Conservation (phyloP, 2,113 vertebrate genomes). For the Vulpes vulpes region DNA sequence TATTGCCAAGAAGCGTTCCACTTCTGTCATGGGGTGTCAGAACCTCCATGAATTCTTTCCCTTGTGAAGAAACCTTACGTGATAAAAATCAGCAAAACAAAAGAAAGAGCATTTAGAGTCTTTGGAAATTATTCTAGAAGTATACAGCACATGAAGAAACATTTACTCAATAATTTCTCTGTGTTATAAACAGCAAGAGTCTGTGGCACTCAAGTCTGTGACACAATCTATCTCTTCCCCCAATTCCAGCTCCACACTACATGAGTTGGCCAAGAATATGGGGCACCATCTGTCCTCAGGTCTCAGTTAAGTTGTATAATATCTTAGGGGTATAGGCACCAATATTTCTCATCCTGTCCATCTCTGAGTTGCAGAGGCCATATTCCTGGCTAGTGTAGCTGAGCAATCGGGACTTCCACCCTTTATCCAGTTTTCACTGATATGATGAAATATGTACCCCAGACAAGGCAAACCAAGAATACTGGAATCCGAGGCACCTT, state of each 20-base stretch:
- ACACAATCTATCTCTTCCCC: accelerated
- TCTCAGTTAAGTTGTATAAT: not conserved
- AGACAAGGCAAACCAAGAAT: too few relatives aligned
- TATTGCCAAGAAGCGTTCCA: not conserved
- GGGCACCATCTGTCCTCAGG: not conserved
- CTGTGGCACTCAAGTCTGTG: not conserved
- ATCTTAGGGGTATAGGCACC: not conserved
- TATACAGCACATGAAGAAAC: not conserved
- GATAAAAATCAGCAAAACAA: not conserved
- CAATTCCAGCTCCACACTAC: not conserved
- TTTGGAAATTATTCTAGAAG: not conserved
- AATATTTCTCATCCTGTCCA: not conserved
- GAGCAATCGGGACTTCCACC: too few relatives aligned
- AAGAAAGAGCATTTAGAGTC: not conserved
- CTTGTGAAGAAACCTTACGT: not conserved
- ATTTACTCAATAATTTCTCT: not conserved
- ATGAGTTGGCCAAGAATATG: not conserved
- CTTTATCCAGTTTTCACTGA: too few relatives aligned
- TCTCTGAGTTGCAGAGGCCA: not conserved
- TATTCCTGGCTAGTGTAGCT: not conserved
- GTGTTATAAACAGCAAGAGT: not conserved
- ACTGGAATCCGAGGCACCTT: too few relatives aligned
- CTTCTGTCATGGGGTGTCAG: not conserved
- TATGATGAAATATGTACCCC: not conserved
- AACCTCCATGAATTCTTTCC: not conserved